Evolutionary conservation across 2,797 vertebrate species (phyloP).

Genomic region (Poecilia wingei): DNA sequence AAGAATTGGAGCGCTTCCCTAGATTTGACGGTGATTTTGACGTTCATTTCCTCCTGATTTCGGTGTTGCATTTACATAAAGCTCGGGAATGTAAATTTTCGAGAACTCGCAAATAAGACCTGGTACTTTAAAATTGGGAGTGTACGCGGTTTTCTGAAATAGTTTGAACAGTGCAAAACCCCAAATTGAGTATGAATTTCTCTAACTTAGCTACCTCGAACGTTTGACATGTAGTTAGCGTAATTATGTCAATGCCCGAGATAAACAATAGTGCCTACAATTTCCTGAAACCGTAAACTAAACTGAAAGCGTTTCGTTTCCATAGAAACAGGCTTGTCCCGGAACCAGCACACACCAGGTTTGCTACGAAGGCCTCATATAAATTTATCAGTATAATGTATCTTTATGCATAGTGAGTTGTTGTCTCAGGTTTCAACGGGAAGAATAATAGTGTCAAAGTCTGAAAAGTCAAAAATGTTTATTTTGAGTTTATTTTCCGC

Average conservation of each 20-base stretch:
- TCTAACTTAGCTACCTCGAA: background rate
- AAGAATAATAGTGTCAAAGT: background rate
- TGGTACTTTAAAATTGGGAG: background rate
- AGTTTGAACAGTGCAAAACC: background rate
- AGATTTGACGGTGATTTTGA: background rate
- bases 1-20: background rate
- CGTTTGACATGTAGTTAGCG: background rate
- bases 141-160: background rate
- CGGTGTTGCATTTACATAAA: background rate
- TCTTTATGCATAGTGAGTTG: background rate
- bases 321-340: slow-evolving; percentile 39
- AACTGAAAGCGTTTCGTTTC: slow-evolving; percentile 33
- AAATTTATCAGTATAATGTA: background rate
- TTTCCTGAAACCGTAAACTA: slow-evolving; percentile 3
- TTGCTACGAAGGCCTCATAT: background rate
- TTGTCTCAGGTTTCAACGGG: background rate
- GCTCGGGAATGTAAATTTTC: background rate
- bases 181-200: background rate
- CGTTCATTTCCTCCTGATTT: background rate
- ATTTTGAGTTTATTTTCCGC: background rate
- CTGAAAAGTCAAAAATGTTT: background rate
- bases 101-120: background rate
- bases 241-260: background rate
- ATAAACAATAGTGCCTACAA: fast-evolving
- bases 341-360: background rate